Evolutionary conservation across 2,797 vertebrate genomes (phyloP).

Genomic region (Melanotaenia parkinsoni): DNA sequence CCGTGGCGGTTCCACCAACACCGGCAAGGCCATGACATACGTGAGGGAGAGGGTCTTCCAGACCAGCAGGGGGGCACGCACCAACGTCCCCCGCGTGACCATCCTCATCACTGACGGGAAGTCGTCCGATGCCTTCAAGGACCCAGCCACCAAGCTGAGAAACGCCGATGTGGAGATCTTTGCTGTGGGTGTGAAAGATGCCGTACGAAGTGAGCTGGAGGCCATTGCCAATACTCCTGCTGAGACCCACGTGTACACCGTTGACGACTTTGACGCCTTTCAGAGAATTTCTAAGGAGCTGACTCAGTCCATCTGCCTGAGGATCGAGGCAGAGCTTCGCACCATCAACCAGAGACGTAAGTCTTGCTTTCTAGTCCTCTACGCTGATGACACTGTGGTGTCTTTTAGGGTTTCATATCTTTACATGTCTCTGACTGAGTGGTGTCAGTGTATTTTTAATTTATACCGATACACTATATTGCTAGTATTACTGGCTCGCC

Average conservation of each 20-base stretch:
- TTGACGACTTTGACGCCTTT: slow-evolving; percentile 98
- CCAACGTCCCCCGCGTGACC: slow-evolving; percentile 91
- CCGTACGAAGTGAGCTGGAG: slow-evolving; percentile 92
- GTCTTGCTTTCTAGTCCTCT: slow-evolving; percentile 56
- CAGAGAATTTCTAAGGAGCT: slow-evolving; percentile 96
- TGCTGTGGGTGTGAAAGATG: slow-evolving; percentile 97
- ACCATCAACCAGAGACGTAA: slow-evolving; percentile 91
- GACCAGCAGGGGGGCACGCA: slow-evolving; percentile 86
- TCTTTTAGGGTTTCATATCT: background rate
- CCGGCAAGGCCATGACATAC: slow-evolving; percentile 95
- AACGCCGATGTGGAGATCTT: slow-evolving; percentile 95
- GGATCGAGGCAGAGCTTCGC: slow-evolving; percentile 93
- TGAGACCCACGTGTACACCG: slow-evolving; percentile 95
- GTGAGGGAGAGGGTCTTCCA: slow-evolving; percentile 93
- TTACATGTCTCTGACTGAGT: no score
- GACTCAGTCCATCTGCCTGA: slow-evolving; percentile 94
- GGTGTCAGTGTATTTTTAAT: no score
- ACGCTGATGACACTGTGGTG: slow-evolving; percentile 26
- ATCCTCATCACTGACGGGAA: slow-evolving; percentile 99
- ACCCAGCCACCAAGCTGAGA: slow-evolving; percentile 89
- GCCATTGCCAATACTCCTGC: slow-evolving; percentile 92
- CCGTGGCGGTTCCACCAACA: slow-evolving; percentile 97
- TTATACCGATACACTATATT: no score
- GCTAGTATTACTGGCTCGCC: no score
- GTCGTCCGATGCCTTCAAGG: slow-evolving; percentile 95